These are phyloP conservation scores for Chiloscyllium punctatum DNA, from an alignment of 2,797 vertebrate species.

Conservation along the genomic window DNA sequence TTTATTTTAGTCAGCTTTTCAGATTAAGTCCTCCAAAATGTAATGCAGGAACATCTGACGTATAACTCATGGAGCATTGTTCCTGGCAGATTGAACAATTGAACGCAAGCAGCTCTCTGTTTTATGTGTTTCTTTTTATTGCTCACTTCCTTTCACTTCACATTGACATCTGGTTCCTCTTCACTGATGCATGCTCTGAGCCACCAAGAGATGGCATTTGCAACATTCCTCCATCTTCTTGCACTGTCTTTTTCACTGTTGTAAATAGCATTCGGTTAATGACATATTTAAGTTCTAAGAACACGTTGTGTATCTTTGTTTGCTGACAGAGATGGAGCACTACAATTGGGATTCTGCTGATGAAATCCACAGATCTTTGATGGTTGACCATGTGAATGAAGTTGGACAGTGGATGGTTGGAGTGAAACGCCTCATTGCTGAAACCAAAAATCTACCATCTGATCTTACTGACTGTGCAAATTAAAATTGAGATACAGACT, in stretches of 20 bases:
- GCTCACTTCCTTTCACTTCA: not conserved
- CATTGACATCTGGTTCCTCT: not conserved
- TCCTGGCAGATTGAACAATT: not conserved
- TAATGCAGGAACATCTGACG: not conserved
- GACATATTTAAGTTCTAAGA: not conserved
- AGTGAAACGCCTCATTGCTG: constrained; percentile 83
- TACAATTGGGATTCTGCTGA: constrained; percentile 75
- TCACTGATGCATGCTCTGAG: no score
- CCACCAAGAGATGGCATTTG: no score
- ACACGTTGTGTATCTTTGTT: not conserved
- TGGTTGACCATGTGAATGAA: constrained; percentile 88
- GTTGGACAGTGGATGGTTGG: constrained; percentile 96
- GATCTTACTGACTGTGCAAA: constrained; percentile 41
- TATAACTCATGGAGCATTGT: not conserved
- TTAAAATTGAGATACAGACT: constrained; percentile 39
- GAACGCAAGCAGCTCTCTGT: not conserved
- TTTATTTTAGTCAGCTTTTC: not conserved
- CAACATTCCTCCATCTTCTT: not conserved
- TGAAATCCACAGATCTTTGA: constrained; percentile 81
- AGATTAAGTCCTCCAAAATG: not conserved
- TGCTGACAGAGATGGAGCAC: constrained; percentile 62
- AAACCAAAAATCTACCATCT: constrained; percentile 63
- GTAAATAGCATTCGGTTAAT: not conserved
- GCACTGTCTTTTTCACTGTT: not conserved
- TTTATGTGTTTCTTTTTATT: not conserved